Conservation (phyloP, 2,797 vertebrate species). For the Pogoniulus pusillus region DNA sequence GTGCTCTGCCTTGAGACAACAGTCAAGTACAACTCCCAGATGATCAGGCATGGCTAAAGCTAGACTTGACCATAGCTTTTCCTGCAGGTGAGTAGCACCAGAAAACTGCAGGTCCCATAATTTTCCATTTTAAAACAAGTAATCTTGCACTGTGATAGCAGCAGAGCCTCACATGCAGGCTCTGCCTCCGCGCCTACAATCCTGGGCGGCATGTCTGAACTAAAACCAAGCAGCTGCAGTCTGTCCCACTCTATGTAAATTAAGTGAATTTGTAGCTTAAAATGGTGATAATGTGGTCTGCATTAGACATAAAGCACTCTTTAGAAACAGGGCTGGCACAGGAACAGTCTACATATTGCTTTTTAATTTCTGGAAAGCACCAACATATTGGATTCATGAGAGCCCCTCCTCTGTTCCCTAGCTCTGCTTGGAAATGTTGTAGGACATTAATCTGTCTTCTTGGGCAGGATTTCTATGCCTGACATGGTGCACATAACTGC, state of each 20-base stretch:
- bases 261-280: constrained; percentile 2
- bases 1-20: background rate
- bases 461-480: background rate
- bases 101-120: background rate
- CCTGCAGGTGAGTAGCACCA: background rate
- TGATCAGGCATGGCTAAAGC: background rate
- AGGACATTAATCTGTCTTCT: background rate
- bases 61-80: background rate
- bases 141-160: accelerated
- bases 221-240: background rate
- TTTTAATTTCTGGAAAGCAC: constrained; percentile 12
- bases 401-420: background rate
- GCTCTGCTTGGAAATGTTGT: background rate
- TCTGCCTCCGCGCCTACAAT: background rate
- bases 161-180: background rate
- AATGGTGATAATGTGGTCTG: background rate
- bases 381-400: accelerated
- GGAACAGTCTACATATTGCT: background rate
- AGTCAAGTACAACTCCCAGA: background rate
- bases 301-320: background rate
- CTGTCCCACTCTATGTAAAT: constrained; percentile 5
- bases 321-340: background rate
- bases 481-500: background rate
- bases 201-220: accelerated
- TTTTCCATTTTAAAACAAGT: background rate